Evolutionary conservation across 2,797 vertebrate genomes (phyloP).

Genomic region (Mormyrus hasselquistii): DNA sequence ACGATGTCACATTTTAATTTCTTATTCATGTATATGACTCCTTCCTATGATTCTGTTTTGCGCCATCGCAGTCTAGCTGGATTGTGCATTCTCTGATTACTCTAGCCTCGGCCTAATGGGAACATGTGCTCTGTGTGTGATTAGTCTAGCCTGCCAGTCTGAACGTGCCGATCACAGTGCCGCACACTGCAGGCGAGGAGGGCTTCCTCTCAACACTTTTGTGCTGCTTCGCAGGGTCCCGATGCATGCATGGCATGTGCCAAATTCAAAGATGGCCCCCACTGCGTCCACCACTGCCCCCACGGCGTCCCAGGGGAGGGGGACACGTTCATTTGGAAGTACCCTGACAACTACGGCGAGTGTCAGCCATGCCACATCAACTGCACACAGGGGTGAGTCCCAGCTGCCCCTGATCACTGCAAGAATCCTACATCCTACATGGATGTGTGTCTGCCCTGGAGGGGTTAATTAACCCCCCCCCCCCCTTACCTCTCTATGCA

Average conservation of each 20-base stretch:
- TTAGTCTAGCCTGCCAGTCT: not conserved
- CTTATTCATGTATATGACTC: not conserved
- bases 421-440: not conserved
- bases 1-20: not conserved
- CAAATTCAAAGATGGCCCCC: slow-evolving; percentile 78
- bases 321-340: slow-evolving; percentile 83
- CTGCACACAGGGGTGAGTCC: slow-evolving; percentile 81
- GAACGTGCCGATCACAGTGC: not conserved
- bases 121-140: not conserved
- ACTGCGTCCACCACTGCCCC: slow-evolving; percentile 81
- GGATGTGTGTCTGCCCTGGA: not conserved
- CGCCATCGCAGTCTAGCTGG: not conserved
- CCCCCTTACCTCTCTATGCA: slow-evolving; percentile 47
- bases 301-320: slow-evolving; percentile 78
- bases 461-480: not conserved
- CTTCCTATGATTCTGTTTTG: not conserved
- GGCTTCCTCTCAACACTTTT: not conserved
- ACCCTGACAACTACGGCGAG: slow-evolving; percentile 61
- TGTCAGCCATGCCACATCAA: slow-evolving; percentile 87
- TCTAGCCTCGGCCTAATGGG: not conserved
- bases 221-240: slow-evolving; percentile 64
- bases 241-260: slow-evolving; percentile 77
- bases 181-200: not conserved
- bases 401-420: not conserved
- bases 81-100: too few relatives aligned